Percentiles rank a stretch among this genome's conserved stretches.
Evolutionary conservation across 1,140 invertebrate species (phyloP).

Genomic region (Trichonephila clavata): DNA sequence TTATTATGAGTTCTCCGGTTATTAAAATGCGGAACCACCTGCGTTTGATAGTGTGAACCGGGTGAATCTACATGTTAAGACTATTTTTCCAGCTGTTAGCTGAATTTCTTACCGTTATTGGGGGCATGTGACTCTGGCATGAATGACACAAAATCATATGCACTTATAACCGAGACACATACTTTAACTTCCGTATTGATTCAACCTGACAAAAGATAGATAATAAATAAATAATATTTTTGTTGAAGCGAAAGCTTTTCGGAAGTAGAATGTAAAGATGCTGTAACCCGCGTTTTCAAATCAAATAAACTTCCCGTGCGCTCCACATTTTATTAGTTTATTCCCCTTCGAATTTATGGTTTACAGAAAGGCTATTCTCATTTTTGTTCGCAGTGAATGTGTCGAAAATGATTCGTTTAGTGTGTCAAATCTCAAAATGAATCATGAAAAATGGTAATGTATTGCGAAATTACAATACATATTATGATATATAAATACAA

Average conservation of each 20-base stretch:
- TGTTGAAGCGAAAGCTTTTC: conserved; percentile 10
- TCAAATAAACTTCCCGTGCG: not conserved
- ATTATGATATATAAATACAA: too few relatives aligned
- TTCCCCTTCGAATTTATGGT: not conserved
- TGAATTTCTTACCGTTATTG: conserved; percentile 1
- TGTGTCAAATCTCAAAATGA: not conserved
- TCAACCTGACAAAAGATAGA: conserved; percentile 1
- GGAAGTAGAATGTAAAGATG: not conserved
- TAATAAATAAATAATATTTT: conserved; percentile 51
- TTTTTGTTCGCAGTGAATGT: not conserved
- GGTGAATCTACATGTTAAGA: not conserved
- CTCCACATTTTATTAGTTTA: conserved; percentile 40
- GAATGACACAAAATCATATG: not conserved
- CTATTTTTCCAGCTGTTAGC: not conserved
- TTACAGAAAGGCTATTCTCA: not conserved
- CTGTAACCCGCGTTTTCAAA: not conserved
- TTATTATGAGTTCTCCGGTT: not conserved
- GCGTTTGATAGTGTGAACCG: not conserved
- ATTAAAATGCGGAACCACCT: conserved; percentile 26
- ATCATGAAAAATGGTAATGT: not conserved
- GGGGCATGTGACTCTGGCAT: not conserved
- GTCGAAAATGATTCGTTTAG: not conserved
- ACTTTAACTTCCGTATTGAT: conserved; percentile 44
- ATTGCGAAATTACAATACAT: too few relatives aligned
- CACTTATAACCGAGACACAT: conserved; percentile 5